Percentiles rank a stretch among this genome's conserved stretches.
Evolutionary conservation across 2,113 vertebrate genomes (phyloP).

Genomic region (Rallus limicola): DNA sequence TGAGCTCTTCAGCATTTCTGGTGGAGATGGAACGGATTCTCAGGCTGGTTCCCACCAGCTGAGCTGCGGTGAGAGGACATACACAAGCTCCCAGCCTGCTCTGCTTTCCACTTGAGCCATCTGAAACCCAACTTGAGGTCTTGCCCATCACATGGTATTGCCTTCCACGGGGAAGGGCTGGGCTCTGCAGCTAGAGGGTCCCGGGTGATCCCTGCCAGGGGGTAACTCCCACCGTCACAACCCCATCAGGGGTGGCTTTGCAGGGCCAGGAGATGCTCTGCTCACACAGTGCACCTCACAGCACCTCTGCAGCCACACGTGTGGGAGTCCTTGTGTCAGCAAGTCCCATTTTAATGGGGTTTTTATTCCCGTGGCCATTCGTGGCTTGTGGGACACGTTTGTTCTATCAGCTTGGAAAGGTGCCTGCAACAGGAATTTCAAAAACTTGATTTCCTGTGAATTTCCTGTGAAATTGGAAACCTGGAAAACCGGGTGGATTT

Average conservation of each 20-base stretch:
- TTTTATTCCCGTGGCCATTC: accelerated
- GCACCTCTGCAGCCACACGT: not conserved
- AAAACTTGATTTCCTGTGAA: conserved; percentile 72
- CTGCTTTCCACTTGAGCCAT: accelerated
- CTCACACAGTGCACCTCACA: not conserved
- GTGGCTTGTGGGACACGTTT: not conserved
- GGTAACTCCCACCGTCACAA: accelerated
- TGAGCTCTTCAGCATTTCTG: accelerated
- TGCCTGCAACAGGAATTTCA: not conserved
- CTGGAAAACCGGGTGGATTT: conserved; percentile 63
- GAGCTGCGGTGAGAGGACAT: accelerated
- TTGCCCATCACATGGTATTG: accelerated
- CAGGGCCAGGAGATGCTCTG: not conserved
- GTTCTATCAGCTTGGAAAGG: conserved; percentile 46
- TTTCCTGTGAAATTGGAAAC: conserved; percentile 77
- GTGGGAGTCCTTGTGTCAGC: not conserved
- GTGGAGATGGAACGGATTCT: not conserved
- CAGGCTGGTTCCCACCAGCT: not conserved
- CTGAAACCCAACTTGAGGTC: not conserved
- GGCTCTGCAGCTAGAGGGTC: not conserved
- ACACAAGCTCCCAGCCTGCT: accelerated
- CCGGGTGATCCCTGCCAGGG: not conserved
- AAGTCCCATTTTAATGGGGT: not conserved
- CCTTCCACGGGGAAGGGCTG: not conserved
- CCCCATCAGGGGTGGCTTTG: accelerated